A percentile compares a stretch with the other conserved stretches of the same genome.
Evolutionary conservation across 2,797 vertebrate genomes (phyloP).

Genomic region (Graptemys geographica): DNA sequence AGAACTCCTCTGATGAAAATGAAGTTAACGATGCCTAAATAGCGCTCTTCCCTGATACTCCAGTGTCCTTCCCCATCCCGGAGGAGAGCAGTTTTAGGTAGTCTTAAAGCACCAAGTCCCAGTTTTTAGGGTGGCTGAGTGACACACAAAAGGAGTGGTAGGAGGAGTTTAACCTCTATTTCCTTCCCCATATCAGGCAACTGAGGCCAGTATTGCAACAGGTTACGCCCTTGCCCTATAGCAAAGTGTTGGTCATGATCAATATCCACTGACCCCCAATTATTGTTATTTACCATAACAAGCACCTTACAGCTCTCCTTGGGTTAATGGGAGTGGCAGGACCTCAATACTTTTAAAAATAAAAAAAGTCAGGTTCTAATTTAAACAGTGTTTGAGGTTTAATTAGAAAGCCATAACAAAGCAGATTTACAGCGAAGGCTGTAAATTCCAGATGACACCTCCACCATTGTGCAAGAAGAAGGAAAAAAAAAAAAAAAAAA

Average conservation of each 20-base stretch:
- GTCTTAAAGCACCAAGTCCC: not conserved
- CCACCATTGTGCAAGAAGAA: not conserved
- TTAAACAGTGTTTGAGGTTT: not conserved
- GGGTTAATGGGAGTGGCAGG: not conserved
- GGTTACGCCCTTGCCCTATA: not conserved
- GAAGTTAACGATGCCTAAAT: not conserved
- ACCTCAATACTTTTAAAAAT: not conserved
- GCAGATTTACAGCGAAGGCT: not conserved
- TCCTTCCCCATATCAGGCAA: not conserved
- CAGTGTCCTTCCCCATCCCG: not conserved
- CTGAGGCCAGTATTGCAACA: not conserved
- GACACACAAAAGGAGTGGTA: not conserved
- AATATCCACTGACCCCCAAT: not conserved
- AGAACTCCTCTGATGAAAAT: not conserved
- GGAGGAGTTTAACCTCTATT: not conserved
- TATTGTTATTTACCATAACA: not conserved
- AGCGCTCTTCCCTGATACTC: not conserved
- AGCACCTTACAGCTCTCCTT: not conserved
- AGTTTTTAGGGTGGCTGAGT: not conserved
- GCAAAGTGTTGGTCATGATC: rapidly evolving
- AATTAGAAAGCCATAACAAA: not conserved
- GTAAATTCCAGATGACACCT: not conserved
- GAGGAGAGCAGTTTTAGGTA: not conserved
- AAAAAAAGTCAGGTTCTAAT: not conserved
- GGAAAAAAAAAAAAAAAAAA: rapidly evolving